Percentiles rank a stretch among this genome's conserved stretches.
phyloP scores from a whole-genome alignment of 2,888 invertebrate species.

The Zootermopsis nevadensis region DNA sequence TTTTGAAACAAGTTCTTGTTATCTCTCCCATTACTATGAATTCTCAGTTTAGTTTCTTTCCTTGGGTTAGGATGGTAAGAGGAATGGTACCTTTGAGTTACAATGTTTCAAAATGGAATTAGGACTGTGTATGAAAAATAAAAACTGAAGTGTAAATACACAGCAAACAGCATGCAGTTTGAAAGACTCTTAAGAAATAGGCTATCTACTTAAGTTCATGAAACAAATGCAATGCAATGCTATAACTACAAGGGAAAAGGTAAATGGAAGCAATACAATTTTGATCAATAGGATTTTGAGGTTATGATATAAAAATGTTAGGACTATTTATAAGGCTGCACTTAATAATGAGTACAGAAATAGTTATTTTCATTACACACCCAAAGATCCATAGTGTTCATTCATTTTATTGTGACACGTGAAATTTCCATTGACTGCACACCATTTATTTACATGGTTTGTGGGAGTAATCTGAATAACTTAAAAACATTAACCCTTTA shows the following conservation, averaged over 20 bases:
- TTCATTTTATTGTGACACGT: too few relatives aligned
- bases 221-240: slow-evolving; percentile 24
- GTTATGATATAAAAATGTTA: neutral
- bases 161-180: slow-evolving; percentile 28
- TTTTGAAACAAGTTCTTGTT: too few relatives aligned
- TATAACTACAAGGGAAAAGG: slow-evolving; percentile 27
- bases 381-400: neutral
- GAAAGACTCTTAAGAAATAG: neutral
- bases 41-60: too few relatives aligned
- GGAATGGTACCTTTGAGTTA: neutral
- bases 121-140: neutral
- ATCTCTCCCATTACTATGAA: too few relatives aligned
- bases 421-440: neutral
- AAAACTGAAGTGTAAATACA: neutral
- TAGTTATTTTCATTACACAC: neutral
- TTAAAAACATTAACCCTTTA: too few relatives aligned
- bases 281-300: neutral
- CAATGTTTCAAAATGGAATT: neutral
- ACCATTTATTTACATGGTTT: neutral
- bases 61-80: too few relatives aligned
- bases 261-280: slow-evolving; percentile 12
- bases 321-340: neutral
- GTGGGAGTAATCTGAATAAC: neutral
- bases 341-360: neutral
- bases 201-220: slow-evolving; percentile 1